Conservation (phyloP, 2,113 vertebrate genomes). For the Pithys albifrons region DNA sequence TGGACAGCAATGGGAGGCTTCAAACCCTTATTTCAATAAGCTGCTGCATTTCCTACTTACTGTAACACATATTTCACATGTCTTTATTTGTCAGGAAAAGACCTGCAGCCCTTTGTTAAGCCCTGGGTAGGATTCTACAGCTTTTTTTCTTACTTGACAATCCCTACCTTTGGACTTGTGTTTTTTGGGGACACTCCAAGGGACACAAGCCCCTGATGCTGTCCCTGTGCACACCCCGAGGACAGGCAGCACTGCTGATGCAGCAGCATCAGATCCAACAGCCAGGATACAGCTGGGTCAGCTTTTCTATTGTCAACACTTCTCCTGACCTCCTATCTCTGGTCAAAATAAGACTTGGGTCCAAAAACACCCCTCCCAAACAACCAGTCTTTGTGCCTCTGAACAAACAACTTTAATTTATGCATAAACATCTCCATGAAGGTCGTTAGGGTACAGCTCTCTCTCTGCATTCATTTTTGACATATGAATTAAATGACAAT, state of each 20-base stretch:
- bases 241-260: not conserved
- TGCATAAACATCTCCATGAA: not conserved
- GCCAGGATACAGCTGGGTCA: not conserved
- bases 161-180: not conserved
- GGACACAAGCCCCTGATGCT: rapidly evolving
- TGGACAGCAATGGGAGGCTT: not conserved
- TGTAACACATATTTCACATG: rapidly evolving
- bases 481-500: not conserved
- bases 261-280: not conserved
- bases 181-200: not conserved
- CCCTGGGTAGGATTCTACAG: not conserved
- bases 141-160: not conserved
- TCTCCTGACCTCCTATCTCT: not conserved
- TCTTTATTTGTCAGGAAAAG: not conserved
- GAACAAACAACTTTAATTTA: not conserved
- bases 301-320: not conserved
- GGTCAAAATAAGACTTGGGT: not conserved
- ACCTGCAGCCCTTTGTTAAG: not conserved
- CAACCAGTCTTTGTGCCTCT: not conserved
- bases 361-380: rapidly evolving
- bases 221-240: rapidly evolving
- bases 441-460: not conserved
- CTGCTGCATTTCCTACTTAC: not conserved
- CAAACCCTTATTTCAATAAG: not conserved
- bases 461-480: not conserved